These are phyloP conservation scores for Cyaniris semiargus DNA, from an alignment of 2,888 invertebrate genomes.

Conservation along the genomic window DNA sequence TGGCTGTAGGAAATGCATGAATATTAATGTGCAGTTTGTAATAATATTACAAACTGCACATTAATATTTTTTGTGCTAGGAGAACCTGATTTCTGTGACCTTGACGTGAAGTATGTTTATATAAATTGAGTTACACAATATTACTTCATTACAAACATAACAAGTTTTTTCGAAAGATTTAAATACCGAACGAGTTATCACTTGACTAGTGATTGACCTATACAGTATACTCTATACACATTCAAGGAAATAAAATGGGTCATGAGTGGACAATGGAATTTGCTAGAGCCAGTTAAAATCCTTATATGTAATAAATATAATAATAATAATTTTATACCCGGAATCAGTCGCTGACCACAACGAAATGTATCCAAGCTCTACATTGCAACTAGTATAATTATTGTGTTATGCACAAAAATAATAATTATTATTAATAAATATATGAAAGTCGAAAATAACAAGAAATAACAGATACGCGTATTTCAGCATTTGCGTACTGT, in stretches of 20 bases:
- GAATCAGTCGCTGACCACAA: background rate
- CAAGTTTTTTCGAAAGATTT: background rate
- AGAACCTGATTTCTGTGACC: background rate
- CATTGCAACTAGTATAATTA: background rate
- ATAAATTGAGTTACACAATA: constrained; percentile 3
- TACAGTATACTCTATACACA: background rate
- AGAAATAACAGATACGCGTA: no score
- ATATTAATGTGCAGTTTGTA: background rate
- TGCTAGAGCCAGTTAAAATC: background rate
- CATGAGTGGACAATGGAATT: background rate
- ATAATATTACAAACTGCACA: background rate
- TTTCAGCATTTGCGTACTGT: background rate
- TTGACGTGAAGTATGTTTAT: background rate
- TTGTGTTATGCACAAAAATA: no score
- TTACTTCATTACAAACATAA: background rate
- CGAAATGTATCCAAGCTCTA: background rate
- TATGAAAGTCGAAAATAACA: no score
- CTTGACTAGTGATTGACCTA: background rate
- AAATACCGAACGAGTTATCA: background rate
- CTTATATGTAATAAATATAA: background rate
- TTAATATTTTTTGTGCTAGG: background rate
- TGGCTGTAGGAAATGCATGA: background rate
- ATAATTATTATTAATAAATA: no score
- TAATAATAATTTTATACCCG: no score
- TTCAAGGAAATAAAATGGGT: background rate